These are phyloP conservation scores for Chironomus riparius DNA, from an alignment of 2,888 invertebrate species.

Conservation along the genomic window DNA sequence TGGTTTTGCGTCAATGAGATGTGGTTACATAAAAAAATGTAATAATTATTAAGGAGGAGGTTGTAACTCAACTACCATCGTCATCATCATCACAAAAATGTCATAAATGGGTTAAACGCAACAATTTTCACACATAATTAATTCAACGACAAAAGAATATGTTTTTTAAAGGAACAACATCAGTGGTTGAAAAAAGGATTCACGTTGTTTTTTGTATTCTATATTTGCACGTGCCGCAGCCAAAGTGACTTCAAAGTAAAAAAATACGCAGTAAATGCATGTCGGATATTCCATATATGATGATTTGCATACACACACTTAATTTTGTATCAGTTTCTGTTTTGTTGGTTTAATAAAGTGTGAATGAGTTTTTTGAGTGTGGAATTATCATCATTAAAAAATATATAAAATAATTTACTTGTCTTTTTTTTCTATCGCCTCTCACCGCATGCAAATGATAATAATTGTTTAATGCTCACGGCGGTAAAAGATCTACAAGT, in stretches of 20 bases:
- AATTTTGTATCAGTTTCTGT: not conserved
- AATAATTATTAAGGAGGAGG: not conserved
- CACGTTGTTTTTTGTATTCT: slow-evolving; percentile 10
- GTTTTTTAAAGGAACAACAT: not conserved
- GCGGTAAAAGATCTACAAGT: not conserved
- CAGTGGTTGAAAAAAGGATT: not conserved
- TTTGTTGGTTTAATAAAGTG: slow-evolving; percentile 3
- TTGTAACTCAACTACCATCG: not conserved
- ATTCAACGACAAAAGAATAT: not conserved
- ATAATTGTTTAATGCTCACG: slow-evolving; percentile 9
- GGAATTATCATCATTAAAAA: slow-evolving; percentile 16
- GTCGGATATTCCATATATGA: not conserved
- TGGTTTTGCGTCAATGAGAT: slow-evolving; percentile 3
- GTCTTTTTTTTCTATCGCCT: not conserved
- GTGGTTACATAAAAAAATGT: not conserved
- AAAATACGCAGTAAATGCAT: not conserved
- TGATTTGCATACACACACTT: slow-evolving; percentile 13
- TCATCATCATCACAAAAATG: not conserved
- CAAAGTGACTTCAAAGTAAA: slow-evolving; percentile 9
- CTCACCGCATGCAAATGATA: not conserved
- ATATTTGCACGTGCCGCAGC: slow-evolving; percentile 7
- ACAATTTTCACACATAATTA: slow-evolving; percentile 27
- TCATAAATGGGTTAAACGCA: slow-evolving; percentile 24
- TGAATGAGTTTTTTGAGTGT: slow-evolving; percentile 1
- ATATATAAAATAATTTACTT: not conserved